Evolutionary conservation across 2,888 invertebrate species (phyloP).

Genomic region (Morpho helenor): DNA sequence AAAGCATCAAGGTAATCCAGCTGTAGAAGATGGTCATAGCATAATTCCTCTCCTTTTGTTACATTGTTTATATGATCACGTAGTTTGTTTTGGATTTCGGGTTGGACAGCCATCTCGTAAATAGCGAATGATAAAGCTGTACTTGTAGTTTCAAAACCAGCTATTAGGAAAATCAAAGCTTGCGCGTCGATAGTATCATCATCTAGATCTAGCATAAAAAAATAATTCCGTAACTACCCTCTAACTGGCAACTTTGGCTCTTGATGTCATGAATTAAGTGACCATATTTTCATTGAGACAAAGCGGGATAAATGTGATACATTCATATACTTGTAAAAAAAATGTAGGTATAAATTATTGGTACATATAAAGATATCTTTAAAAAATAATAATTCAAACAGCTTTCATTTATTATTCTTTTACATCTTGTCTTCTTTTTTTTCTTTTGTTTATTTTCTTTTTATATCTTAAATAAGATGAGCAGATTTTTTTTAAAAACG

Average conservation of each 20-base stretch:
- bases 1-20: slow-evolving; percentile 62
- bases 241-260: too few species aligned
- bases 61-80: slow-evolving; percentile 57
- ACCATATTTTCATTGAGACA: too few species aligned
- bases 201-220: slow-evolving; percentile 52
- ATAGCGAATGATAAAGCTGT: slow-evolving; percentile 76
- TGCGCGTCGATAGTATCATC: slow-evolving; percentile 78
- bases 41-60: slow-evolving; percentile 56
- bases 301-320: too few species aligned
- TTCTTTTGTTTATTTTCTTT: too few species aligned
- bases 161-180: slow-evolving; percentile 78
- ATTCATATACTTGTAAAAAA: too few species aligned
- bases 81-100: slow-evolving; percentile 65
- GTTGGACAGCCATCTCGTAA: slow-evolving; percentile 71
- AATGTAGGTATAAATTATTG: too few species aligned
- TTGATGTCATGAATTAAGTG: too few species aligned
- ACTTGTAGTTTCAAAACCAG: slow-evolving; percentile 81
- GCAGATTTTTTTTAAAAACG: too few species aligned
- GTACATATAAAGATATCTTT: slow-evolving; percentile 21
- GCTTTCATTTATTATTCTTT: too few species aligned
- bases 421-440: too few species aligned
- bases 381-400: neutral
- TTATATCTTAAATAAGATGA: too few species aligned
- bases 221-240: too few species aligned
- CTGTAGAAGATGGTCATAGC: slow-evolving; percentile 54